Base-by-base conservation (phyloP, 2,888 invertebrate genomes). In the Euplagia quadripunctaria region DNA sequence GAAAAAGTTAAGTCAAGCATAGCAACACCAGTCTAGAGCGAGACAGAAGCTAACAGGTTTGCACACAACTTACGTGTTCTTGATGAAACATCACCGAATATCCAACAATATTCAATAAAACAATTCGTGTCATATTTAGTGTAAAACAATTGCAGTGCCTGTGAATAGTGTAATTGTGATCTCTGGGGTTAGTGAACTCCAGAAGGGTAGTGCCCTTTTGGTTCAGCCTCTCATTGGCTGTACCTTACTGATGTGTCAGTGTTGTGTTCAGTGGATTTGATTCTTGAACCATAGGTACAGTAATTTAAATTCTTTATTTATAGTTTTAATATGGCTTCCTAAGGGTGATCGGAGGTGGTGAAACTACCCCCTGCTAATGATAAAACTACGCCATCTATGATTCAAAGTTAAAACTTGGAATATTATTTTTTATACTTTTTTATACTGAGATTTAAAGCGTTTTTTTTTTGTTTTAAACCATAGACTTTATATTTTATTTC, bases 31-130 rank as follows among this genome's bases (percentile, higher is more conserved):
- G 83, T 82, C 70, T 79, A 82, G 93, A 88, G 94, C 85, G 93
- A 94, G 92, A 89, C 93, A 93, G 94, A 94, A 82, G 89, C 91
- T 90, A 91, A 91, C 90, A 80, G 91, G 90, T 90, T 92, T 91
- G 87, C 90, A 86, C 91, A 89, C 90, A 88, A 88, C 85, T 73
- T 82, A 82, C 83, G 83, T 81, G 82, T 87, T 88, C 90, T 86
- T 90, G 90, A 90, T 92, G 92, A 88, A 90, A 83, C 86, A 86
- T 83, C 87, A 84, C 51, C 61, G 70, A 75, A 72, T 72, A 72
- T 85, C 80, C 86, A 90, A 90, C 89, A 90, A 87, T 91, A 92
- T 92, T 92, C 89, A 89, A 91, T 88, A 92, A 92, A 86, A 89
- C 85, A 90, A 89, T 84, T 88, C 73, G 80, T 81, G 79, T 81